phyloP scores from a whole-genome alignment of 2,113 vertebrate genomes.

The Rhinolophus ferrumequinum region DNA sequence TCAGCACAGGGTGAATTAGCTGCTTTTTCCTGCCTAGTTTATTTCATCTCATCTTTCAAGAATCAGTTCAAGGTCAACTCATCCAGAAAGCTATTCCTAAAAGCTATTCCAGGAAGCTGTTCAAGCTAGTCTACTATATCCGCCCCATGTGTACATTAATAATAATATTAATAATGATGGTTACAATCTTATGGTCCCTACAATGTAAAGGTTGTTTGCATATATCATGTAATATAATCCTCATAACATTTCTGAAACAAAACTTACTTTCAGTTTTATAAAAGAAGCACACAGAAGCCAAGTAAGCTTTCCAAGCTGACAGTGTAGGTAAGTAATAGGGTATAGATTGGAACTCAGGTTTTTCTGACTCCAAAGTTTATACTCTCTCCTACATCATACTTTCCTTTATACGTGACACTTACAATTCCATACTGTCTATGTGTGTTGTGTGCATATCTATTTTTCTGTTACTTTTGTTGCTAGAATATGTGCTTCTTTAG shows the following conservation, averaged over 20 bases:
- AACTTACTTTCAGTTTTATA: background rate
- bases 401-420: background rate
- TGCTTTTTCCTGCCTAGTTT: background rate
- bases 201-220: background rate
- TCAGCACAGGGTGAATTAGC: background rate
- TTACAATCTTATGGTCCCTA: background rate
- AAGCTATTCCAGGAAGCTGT: background rate
- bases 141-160: background rate
- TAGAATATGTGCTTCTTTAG: background rate
- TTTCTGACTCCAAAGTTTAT: background rate
- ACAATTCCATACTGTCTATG: background rate
- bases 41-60: slow-evolving; percentile 17
- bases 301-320: background rate
- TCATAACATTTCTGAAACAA: background rate
- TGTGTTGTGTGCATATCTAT: too few relatives aligned
- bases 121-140: background rate
- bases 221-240: background rate
- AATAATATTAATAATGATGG: background rate
- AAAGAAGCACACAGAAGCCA: background rate
- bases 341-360: background rate
- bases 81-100: background rate
- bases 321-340: background rate
- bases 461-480: background rate
- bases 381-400: background rate
- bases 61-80: background rate